Percentiles rank a stretch among this genome's conserved stretches.
phyloP scores from a whole-genome alignment of 1,140 invertebrate genomes.

The Papilio xuthus region DNA sequence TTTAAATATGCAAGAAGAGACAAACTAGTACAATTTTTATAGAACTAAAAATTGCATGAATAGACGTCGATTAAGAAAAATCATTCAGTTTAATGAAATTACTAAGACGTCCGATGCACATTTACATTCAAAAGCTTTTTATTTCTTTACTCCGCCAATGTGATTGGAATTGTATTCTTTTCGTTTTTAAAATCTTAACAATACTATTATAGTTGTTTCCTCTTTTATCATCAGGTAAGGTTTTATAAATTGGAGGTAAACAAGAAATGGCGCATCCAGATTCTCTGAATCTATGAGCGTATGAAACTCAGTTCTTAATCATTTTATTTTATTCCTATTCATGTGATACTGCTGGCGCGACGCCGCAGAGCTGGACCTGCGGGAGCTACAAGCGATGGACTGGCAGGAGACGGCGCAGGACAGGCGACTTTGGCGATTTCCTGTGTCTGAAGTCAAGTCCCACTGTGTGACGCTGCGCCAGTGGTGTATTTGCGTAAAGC shows the following conservation, averaged over 20 bases:
- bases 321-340: too few relatives aligned
- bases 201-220: neutral
- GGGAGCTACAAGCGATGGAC: too few relatives aligned
- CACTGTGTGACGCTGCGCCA: too few relatives aligned
- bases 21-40: neutral
- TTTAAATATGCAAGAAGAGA: neutral
- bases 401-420: too few relatives aligned
- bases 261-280: neutral
- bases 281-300: too few relatives aligned
- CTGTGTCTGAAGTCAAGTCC: too few relatives aligned
- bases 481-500: too few relatives aligned
- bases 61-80: slow-evolving; percentile 9
- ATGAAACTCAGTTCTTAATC: too few relatives aligned
- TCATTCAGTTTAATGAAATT: neutral
- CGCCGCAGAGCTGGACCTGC: too few relatives aligned
- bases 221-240: neutral
- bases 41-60: neutral
- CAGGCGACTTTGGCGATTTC: too few relatives aligned
- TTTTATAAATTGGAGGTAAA: neutral
- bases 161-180: neutral
- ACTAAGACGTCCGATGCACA: neutral
- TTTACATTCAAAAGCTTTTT: neutral
- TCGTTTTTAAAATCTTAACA: neutral
- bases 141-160: neutral
- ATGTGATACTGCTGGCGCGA: too few relatives aligned